Percentiles rank a stretch among this genome's conserved stretches.
Evolutionary conservation across 2,888 invertebrate species (phyloP).

Genomic region (Eupithecia pulchellata): DNA sequence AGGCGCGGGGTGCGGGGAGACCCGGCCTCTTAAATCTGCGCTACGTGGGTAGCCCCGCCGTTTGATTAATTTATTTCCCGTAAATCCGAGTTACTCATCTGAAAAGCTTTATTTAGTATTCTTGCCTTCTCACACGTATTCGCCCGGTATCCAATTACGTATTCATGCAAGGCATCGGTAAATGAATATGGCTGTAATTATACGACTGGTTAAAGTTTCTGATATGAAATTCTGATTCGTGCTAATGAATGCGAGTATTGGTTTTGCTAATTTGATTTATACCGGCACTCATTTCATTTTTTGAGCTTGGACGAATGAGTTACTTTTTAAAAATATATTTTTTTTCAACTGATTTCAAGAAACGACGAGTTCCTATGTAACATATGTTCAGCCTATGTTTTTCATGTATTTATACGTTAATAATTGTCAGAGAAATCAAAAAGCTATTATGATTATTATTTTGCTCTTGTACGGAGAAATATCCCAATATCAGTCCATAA

Average conservation of each 20-base stretch:
- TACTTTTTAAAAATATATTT: not conserved
- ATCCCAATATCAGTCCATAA: too few species aligned
- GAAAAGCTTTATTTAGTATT: conserved; percentile 59
- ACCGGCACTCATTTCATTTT: conserved; percentile 20
- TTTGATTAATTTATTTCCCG: conserved; percentile 77
- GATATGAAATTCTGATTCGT: conserved; percentile 42
- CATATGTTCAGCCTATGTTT: too few species aligned
- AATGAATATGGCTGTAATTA: conserved; percentile 41
- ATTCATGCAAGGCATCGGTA: conserved; percentile 46
- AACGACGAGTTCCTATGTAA: too few species aligned
- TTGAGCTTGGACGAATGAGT: not conserved
- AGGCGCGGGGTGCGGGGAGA: conserved; percentile 38
- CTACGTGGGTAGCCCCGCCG: conserved; percentile 65
- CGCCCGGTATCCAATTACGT: conserved; percentile 50
- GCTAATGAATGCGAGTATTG: conserved; percentile 28
- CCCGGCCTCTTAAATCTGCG: conserved; percentile 68
- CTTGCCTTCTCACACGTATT: conserved; percentile 52
- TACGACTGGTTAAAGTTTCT: conserved; percentile 37
- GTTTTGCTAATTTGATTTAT: conserved; percentile 29
- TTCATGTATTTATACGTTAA: too few species aligned
- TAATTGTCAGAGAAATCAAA: too few species aligned
- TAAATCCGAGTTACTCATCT: conserved; percentile 69
- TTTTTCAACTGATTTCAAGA: too few species aligned
- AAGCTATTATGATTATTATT: too few species aligned
- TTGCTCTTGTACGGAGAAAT: too few species aligned